Base-by-base conservation (phyloP, 2,888 invertebrate genomes). In the Diploptera punctata region DNA sequence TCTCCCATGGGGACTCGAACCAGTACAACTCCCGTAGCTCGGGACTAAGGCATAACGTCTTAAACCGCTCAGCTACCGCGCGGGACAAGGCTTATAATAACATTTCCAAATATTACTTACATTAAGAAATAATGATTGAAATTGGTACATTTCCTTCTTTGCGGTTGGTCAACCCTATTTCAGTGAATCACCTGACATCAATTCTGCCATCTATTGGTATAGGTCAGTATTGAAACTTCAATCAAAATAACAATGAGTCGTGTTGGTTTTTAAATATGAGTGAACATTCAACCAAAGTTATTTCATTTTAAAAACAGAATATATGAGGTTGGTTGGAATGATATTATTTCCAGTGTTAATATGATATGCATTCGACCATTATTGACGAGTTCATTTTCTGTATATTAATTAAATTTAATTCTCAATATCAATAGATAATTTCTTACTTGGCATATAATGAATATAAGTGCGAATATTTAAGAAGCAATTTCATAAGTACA, bases 171-270 rank as follows among this genome's bases (percentile, higher is more conserved):
- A n/a, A n/a, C n/a, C n/a, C n/a, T n/a, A n/a, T n/a, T n/a, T n/a
- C n/a, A n/a, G n/a, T n/a, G n/a, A n/a, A n/a, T n/a, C n/a, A n/a
- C n/a, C n/a, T n/a, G n/a, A n/a, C n/a, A n/a, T n/a, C n/a, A n/a
- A n/a, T n/a, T 65, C 65, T 65, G 65, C 65, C 65, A 65, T 65
- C 47, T 47, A 1, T 65, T 65, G 65, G 65, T 26, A 26, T 65
- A 65, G 65, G 65, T 65, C 65, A 65, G 65, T 65, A 47, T 47
- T 26, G 44, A 43, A 24, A 24, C 29, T 29, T 26, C 47, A 65
- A 47, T 69, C 69, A 69, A 69, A 69, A 69, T 69, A 69, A 69
- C 69, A 54, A 67, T 49, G 69, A 69, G 19, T 31, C 43, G 57
- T 69, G 69, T 69, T 60, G 43, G 44, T 43, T 69, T 69, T 68